phyloP scores from a whole-genome alignment of 1,140 invertebrate species.

The Drosophila lowei region DNA sequence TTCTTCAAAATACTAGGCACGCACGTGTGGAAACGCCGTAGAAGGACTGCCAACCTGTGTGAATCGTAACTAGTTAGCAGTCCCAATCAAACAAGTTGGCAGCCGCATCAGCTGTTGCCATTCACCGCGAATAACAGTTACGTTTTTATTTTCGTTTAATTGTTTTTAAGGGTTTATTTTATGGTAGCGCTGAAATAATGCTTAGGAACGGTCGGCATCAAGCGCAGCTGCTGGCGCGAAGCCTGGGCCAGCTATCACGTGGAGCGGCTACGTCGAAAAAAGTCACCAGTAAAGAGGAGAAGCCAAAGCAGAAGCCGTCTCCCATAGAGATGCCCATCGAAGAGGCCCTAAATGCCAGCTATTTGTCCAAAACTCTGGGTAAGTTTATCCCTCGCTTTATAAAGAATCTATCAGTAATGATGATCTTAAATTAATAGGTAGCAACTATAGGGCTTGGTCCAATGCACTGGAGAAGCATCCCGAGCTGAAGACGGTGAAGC shows the following conservation, averaged over 20 bases:
- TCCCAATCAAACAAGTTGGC: too few relatives aligned
- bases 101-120: too few relatives aligned
- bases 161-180: slow-evolving; percentile 26
- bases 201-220: slow-evolving; percentile 51
- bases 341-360: slow-evolving; percentile 56
- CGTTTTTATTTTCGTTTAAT: slow-evolving; percentile 9
- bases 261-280: slow-evolving; percentile 27
- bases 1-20: slow-evolving; percentile 4
- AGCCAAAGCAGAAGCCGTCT: slow-evolving; percentile 7
- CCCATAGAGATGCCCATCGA: slow-evolving; percentile 40
- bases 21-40: slow-evolving; percentile 55
- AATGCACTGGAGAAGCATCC: slow-evolving; percentile 66
- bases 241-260: slow-evolving; percentile 18
- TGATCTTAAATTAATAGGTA: slow-evolving; percentile 29
- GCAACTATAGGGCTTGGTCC: slow-evolving; percentile 49
- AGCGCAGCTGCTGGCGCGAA: slow-evolving; percentile 29
- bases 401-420: background rate
- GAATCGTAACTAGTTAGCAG: too few relatives aligned
- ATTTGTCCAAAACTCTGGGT: slow-evolving; percentile 54
- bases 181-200: slow-evolving; percentile 52
- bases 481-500: slow-evolving; percentile 65
- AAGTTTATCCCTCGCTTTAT: background rate
- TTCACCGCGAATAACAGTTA: slow-evolving; percentile 8
- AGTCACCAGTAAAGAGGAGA: slow-evolving; percentile 7
- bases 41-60: too few relatives aligned